Percentiles rank a stretch among this genome's conserved stretches.
Evolutionary conservation across 2,888 invertebrate species (phyloP).

Genomic region (Lasioglossum morio): DNA sequence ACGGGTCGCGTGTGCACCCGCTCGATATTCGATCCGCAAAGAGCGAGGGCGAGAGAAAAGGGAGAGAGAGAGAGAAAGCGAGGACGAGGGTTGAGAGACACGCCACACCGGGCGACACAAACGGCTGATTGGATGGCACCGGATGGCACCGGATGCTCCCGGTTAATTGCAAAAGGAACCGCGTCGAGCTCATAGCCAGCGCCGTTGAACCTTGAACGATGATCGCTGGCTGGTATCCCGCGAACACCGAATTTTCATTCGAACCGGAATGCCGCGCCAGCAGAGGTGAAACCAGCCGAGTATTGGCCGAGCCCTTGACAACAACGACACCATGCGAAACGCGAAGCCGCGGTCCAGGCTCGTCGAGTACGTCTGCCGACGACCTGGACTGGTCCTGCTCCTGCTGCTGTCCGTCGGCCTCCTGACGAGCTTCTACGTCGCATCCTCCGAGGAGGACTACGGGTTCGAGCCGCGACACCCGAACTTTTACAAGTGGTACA

Average conservation of each 20-base stretch:
- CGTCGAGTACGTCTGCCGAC: conserved; percentile 75
- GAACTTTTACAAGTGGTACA: conserved; percentile 51
- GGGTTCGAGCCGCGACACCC: conserved; percentile 72
- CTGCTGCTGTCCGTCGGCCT: conserved; percentile 75
- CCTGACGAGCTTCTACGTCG: conserved; percentile 75
- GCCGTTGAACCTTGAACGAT: not conserved
- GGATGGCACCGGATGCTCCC: not conserved
- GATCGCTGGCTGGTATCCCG: not conserved
- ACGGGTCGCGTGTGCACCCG: not conserved
- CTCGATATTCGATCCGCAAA: conserved; percentile 2
- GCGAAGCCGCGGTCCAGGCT: conserved; percentile 32
- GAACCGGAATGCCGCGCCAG: not conserved
- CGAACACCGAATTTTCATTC: not conserved
- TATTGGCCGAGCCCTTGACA: not conserved
- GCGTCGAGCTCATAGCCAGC: not conserved
- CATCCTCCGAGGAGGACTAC: conserved; percentile 71
- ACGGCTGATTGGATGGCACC: not conserved
- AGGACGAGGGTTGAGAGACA: not conserved
- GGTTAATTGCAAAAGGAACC: not conserved
- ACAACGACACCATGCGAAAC: not conserved
- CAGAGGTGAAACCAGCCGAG: not conserved
- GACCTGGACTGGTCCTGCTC: conserved; percentile 75
- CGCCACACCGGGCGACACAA: not conserved
- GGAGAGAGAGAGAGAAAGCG: too few relatives aligned
- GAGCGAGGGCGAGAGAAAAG: not conserved